A percentile compares a stretch with the other conserved stretches of the same genome.
These are phyloP conservation scores for Luidia sarsii DNA, from an alignment of 53 echinoderm and acorn worm species.

Conservation along the genomic window DNA sequence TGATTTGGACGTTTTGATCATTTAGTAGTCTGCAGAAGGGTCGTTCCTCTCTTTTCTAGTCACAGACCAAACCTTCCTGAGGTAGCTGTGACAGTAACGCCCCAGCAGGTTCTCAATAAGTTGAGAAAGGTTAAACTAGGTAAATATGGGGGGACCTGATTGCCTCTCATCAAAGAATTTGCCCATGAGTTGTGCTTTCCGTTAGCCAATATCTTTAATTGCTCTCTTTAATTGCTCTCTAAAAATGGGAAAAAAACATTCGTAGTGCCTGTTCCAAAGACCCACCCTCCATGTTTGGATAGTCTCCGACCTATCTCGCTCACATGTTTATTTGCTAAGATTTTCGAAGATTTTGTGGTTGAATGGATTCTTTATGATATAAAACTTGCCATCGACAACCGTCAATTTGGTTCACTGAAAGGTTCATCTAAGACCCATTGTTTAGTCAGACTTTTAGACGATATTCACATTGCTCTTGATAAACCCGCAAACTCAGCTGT, in stretches of 20 bases:
- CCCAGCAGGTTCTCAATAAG: background rate
- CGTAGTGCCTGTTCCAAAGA: conserved; percentile 11
- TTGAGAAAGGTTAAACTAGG: background rate
- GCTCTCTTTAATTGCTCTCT: background rate
- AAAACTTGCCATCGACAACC: background rate
- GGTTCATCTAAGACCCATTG: background rate
- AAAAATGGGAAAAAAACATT: background rate
- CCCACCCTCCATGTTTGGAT: background rate
- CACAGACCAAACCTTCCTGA: too few species aligned
- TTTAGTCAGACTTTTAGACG: background rate
- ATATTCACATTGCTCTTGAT: background rate
- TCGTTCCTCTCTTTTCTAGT: too few species aligned
- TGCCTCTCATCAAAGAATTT: conserved; percentile 1
- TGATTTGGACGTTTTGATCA: too few species aligned
- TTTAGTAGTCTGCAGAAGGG: too few species aligned
- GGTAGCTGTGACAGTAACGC: too few species aligned
- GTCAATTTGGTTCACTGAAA: background rate
- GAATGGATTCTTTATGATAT: background rate
- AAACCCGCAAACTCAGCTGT: background rate
- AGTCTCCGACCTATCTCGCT: conserved; percentile 4
- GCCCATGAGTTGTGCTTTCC: conserved; percentile 8
- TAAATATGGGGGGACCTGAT: conserved; percentile 3
- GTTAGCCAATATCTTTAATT: background rate
- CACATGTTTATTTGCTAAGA: conserved; percentile 6
- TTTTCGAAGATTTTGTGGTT: conserved; percentile 3